These are phyloP conservation scores for Rhagonycha lutea DNA, from an alignment of 2,888 invertebrate genomes.

Conservation along the genomic window DNA sequence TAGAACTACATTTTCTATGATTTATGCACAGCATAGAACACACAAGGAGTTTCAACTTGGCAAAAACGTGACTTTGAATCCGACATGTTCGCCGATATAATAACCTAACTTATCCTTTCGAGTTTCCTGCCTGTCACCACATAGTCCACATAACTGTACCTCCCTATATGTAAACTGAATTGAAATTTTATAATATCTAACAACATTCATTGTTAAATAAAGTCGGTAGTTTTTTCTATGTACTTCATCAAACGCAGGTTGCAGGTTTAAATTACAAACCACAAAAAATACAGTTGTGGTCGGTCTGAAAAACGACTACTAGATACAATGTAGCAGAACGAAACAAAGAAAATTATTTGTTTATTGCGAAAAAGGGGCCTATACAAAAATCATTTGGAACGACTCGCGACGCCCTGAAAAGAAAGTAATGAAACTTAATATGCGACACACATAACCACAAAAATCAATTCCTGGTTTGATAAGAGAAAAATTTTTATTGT, in stretches of 20 bases:
- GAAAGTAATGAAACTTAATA: not conserved
- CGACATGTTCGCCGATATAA: conserved; percentile 30
- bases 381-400: not conserved
- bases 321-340: not conserved
- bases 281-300: not conserved
- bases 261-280: not conserved
- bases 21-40: conserved; percentile 30
- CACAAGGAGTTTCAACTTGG: conserved; percentile 29
- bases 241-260: not conserved
- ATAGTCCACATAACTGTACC: conserved; percentile 32
- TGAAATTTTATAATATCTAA: conserved; percentile 22
- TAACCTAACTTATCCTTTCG: conserved; percentile 30
- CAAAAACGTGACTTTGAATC: conserved; percentile 30
- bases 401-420: not conserved
- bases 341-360: not conserved
- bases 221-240: not conserved
- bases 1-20: conserved; percentile 3
- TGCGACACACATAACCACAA: not conserved
- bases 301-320: not conserved
- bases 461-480: not conserved
- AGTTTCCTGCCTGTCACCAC: conserved; percentile 29
- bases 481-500: not conserved
- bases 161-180: conserved; percentile 28
- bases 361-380: not conserved
- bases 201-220: not conserved